Conservation (phyloP, 2,888 invertebrate species). For the Ariolimax columbianus region DNA sequence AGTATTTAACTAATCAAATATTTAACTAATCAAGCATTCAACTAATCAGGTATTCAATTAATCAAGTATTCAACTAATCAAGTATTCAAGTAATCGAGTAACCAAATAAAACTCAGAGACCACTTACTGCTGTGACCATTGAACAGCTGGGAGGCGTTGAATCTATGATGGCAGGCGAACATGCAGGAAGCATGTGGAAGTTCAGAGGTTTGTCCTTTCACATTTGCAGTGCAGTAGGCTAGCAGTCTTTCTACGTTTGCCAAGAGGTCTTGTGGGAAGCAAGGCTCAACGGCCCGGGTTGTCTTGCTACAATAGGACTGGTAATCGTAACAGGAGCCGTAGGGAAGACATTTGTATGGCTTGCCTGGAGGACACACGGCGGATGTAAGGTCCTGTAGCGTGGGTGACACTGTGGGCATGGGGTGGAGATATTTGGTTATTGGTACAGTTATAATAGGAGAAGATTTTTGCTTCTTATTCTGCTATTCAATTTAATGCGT, state of each 20-base stretch:
- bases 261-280: not conserved
- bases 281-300: not conserved
- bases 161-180: not conserved
- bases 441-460: too few species aligned
- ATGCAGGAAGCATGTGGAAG: not conserved
- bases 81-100: too few species aligned
- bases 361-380: not conserved
- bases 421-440: too few species aligned
- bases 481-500: too few species aligned
- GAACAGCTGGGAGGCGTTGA: not conserved
- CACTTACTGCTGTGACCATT: not conserved
- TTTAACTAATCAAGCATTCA: too few species aligned
- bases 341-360: conserved; percentile 30
- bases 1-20: too few species aligned
- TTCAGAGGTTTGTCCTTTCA: not conserved
- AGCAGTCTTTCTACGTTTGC: not conserved
- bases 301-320: not conserved
- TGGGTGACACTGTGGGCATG: not conserved
- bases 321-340: not conserved
- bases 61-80: too few species aligned
- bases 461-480: too few species aligned
- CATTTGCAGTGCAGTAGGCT: not conserved
- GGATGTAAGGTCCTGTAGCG: not conserved
- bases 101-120: not conserved
- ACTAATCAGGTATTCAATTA: too few species aligned